phyloP scores from a whole-genome alignment of 1,140 invertebrate genomes.

The Cyrtorhinus lividipennis region DNA sequence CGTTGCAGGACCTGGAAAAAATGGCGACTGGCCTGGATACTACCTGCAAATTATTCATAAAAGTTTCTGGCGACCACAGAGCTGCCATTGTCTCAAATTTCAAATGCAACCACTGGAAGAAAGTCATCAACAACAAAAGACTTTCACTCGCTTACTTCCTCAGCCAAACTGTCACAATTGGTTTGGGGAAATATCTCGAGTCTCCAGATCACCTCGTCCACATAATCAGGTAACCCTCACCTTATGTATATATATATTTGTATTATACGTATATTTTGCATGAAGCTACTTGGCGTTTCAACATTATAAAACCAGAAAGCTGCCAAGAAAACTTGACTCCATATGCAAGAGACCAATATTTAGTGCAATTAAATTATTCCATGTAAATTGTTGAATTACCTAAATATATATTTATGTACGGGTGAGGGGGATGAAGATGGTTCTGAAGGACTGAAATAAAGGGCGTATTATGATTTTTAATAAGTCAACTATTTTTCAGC shows the following conservation, averaged over 20 bases:
- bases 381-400: too few species aligned
- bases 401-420: too few species aligned
- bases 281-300: neutral
- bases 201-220: conserved; percentile 15
- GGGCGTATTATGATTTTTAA: too few species aligned
- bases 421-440: too few species aligned
- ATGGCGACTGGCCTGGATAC: conserved; percentile 16
- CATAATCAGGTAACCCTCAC: conserved; percentile 24
- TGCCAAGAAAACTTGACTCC: too few species aligned
- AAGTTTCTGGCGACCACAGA: conserved; percentile 15
- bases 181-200: conserved; percentile 20
- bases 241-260: neutral
- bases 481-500: too few species aligned
- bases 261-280: neutral
- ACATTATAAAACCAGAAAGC: too few species aligned
- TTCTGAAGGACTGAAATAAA: too few species aligned
- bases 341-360: too few species aligned
- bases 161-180: conserved; percentile 21
- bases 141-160: conserved; percentile 23
- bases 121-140: conserved; percentile 20
- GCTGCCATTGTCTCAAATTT: conserved; percentile 16
- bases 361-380: too few species aligned
- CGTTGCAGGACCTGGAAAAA: conserved; percentile 13
- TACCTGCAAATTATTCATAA: conserved; percentile 15
- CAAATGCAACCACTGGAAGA: conserved; percentile 20